Evolutionary conservation across 2,113 vertebrate species (phyloP).

Genomic region (Cranoglanis bouderius): DNA sequence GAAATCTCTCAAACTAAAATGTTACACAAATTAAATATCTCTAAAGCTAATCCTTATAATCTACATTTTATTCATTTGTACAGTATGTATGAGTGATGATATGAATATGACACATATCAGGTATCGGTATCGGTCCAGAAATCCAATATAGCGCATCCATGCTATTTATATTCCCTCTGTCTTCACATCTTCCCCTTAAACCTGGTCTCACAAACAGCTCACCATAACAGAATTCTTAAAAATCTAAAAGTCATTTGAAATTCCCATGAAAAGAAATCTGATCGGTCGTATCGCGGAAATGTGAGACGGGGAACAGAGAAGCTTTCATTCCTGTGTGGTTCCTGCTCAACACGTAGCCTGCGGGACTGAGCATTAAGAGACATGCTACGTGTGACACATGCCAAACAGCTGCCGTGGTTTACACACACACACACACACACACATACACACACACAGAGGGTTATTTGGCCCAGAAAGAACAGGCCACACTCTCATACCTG

Average conservation of each 20-base stretch:
- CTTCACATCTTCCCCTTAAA: not conserved
- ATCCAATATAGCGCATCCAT: not conserved
- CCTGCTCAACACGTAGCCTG: conserved; percentile 21
- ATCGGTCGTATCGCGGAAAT: not conserved
- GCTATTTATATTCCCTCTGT: not conserved
- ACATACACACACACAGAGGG: conserved; percentile 18
- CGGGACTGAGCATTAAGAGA: conserved; percentile 23
- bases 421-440: conserved; percentile 13
- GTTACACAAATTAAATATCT: not conserved
- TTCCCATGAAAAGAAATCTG: not conserved
- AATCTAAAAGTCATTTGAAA: not conserved
- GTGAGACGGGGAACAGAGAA: not conserved
- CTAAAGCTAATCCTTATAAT: not conserved
- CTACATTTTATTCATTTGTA: not conserved
- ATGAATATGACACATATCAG: not conserved
- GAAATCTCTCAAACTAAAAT: not conserved
- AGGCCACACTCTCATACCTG: not conserved
- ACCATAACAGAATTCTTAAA: not conserved
- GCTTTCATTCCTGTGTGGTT: conserved; percentile 26
- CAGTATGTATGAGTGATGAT: not conserved
- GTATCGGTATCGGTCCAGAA: not conserved
- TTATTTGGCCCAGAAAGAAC: not conserved
- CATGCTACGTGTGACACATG: conserved; percentile 47
- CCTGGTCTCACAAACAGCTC: not conserved
- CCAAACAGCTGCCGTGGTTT: conserved; percentile 1